Evolutionary conservation across 2,888 invertebrate genomes (phyloP), one percentile per base, ranked within the genome.

Genomic region (Xylota sylvarum): DNA sequence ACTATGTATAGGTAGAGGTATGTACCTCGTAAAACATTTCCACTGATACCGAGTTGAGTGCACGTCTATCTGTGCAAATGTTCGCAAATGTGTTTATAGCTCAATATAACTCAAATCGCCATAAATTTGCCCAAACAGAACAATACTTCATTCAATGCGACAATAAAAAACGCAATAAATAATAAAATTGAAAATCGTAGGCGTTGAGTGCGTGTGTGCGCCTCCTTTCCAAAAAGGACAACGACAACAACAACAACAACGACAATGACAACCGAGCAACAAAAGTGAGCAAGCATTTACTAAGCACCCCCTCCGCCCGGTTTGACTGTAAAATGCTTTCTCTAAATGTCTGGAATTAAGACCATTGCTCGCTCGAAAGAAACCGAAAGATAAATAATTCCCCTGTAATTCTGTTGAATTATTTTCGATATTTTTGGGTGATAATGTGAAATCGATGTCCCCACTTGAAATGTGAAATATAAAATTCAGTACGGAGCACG

Each of bases 401-500:
- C 76, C 76, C 64, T 55, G 70, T 81, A 85, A 85, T 81, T 72
- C 85, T 48, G 81, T 85, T 85, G 85, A 85, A 81, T 85, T 85
- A 85, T 81, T 85, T 81, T 80, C 73, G 82, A 86, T 86, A 78
- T 82, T 86, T 81, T 86, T 30, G 48, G 72, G 77, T 78, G 86
- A 86, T 86, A 86, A 86, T 86, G 82, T 73, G 82, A 73, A 86
- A 82, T 86, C 86, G 86, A 86, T 86, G 86, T 86, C 82, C 43
- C 67, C 77, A 77, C 82, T 86, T 82, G 86, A 86, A 62, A 78
- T 77, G 85, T 81, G 72, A 67, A 81, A 77, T 69, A 73, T 73
- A 77, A 72, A 82, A 77, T 77, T 58, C 55, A 72, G 67, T 48
- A 35, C 30, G 19, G 17, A 4, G 10, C 30, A 35, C 30, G 19